Conservation (phyloP, 2,888 invertebrate genomes). For the Melanchra persicariae region DNA sequence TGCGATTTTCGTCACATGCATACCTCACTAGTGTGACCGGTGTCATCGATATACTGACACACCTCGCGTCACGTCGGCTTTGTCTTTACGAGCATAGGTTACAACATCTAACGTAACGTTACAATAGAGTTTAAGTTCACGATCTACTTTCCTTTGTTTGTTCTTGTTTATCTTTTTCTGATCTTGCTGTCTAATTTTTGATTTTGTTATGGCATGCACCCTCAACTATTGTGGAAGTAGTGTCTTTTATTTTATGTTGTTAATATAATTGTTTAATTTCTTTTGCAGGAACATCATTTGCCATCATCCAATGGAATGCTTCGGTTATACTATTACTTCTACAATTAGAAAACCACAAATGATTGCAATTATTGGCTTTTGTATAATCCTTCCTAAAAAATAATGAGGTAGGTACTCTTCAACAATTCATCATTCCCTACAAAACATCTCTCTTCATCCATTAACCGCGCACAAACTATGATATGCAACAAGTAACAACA, state of each 20-base stretch:
- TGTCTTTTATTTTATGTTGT: neutral
- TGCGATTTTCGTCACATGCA: slow-evolving; percentile 59
- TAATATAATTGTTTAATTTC: too few relatives aligned
- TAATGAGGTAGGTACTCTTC: neutral
- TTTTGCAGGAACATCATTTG: neutral
- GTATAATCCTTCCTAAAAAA: neutral
- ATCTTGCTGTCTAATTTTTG: neutral
- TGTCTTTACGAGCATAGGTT: slow-evolving; percentile 32
- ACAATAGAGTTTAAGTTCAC: slow-evolving; percentile 59
- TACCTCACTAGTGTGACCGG: slow-evolving; percentile 43
- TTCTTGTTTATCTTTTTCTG: slow-evolving; percentile 7
- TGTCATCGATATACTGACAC: slow-evolving; percentile 37
- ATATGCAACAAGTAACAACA: neutral
- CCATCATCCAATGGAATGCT: neutral
- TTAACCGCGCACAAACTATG: slow-evolving; percentile 1
- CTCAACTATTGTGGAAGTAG: neutral
- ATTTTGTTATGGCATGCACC: neutral
- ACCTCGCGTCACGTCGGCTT: slow-evolving; percentile 48
- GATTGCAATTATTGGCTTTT: neutral
- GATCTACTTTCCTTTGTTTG: slow-evolving; percentile 48
- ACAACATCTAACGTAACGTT: slow-evolving; percentile 42
- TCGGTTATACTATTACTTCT: neutral
- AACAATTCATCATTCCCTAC: neutral
- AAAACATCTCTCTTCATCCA: neutral
- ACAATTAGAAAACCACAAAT: neutral